Percentiles rank a stretch among this genome's conserved stretches.
phyloP scores from a whole-genome alignment of 2,113 vertebrate genomes.

The Reinhardtius hippoglossoides region DNA sequence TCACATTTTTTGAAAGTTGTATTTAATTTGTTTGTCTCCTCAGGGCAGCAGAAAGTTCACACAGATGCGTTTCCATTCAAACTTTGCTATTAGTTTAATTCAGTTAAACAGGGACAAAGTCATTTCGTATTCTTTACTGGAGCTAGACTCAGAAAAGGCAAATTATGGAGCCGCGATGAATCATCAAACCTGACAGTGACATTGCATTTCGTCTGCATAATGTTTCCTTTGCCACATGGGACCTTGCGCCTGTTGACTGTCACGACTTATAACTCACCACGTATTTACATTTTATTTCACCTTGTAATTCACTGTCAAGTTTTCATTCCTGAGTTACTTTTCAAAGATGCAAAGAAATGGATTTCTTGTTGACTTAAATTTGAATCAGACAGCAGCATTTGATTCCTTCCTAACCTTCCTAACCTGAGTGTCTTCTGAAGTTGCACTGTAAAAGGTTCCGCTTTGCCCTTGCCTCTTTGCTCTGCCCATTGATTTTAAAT shows the following conservation, averaged over 20 bases:
- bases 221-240: not conserved
- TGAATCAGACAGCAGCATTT: conserved; percentile 26
- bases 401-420: conserved; percentile 4
- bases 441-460: conserved; percentile 22
- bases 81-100: not conserved
- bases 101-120: not conserved
- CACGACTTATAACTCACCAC: conserved; percentile 22
- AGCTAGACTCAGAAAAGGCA: not conserved
- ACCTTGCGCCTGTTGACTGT: not conserved
- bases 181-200: conserved; percentile 32
- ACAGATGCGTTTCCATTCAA: not conserved
- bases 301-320: conserved; percentile 26
- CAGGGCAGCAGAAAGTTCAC: not conserved
- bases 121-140: not conserved
- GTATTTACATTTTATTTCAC: conserved; percentile 42
- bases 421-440: conserved; percentile 5
- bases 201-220: conserved; percentile 48
- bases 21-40: not conserved
- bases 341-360: not conserved
- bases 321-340: conserved; percentile 3
- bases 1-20: not conserved
- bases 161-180: conserved; percentile 9
- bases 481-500: conserved; percentile 54
- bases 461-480: conserved; percentile 17
- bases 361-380: conserved; percentile 1